Conservation (phyloP, 1,140 invertebrate genomes). For the Hermetia illucens region DNA sequence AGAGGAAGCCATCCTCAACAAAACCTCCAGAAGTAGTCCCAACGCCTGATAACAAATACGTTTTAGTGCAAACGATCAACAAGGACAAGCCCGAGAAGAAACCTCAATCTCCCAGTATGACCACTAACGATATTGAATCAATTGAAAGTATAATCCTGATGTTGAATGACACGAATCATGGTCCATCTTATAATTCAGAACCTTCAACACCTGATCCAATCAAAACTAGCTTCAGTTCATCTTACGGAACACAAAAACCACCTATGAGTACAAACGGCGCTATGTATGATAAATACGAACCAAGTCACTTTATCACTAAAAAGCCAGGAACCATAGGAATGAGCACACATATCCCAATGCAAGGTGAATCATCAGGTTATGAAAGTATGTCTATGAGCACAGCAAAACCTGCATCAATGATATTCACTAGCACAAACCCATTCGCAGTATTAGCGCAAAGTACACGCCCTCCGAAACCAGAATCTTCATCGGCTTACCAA, state of each 20-base stretch:
- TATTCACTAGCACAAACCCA: no score
- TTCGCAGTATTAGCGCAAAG: no score
- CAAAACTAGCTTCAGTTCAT: background rate
- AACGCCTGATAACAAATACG: slow-evolving; percentile 17
- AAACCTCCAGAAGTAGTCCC: slow-evolving; percentile 9
- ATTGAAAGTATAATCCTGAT: slow-evolving; percentile 49
- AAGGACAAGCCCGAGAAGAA: slow-evolving; percentile 9
- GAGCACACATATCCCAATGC: no score
- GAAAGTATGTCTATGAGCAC: no score
- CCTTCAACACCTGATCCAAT: background rate
- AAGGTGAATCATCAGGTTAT: no score
- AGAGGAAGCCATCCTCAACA: slow-evolving; percentile 30
- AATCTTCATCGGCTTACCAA: no score
- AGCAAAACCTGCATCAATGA: no score
- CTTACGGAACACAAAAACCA: background rate
- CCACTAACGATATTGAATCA: slow-evolving; percentile 35
- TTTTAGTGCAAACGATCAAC: slow-evolving; percentile 20
- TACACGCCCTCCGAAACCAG: no score
- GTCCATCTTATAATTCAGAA: slow-evolving; percentile 16
- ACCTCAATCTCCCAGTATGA: slow-evolving; percentile 26
- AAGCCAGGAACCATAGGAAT: no score
- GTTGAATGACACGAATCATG: slow-evolving; percentile 42
- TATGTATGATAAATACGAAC: background rate
- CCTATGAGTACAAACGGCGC: background rate
- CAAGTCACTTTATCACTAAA: background rate